These are phyloP conservation scores for Aphrophora alni DNA, from an alignment of 2,888 invertebrate species.

Conservation along the genomic window DNA sequence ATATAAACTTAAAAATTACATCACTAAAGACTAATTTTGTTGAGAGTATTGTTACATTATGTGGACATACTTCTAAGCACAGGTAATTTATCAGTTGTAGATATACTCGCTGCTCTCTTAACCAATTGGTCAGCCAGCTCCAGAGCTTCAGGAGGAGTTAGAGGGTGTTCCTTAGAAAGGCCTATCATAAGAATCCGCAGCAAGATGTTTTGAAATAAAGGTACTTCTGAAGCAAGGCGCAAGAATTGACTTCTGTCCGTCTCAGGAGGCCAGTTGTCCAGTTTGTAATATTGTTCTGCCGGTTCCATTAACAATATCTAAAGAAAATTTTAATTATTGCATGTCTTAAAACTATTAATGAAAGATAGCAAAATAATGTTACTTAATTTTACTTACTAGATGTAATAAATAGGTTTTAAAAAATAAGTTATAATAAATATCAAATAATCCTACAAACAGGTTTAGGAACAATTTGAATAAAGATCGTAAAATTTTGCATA, in stretches of 20 bases:
- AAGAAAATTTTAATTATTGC: conserved; percentile 9
- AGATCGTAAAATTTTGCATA: no score
- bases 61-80: conserved; percentile 67
- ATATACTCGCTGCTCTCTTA: conserved; percentile 80
- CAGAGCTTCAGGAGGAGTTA: conserved; percentile 81
- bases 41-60: no score
- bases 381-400: no score
- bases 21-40: no score
- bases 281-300: conserved; percentile 82
- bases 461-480: no score
- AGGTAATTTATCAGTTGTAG: conserved; percentile 69
- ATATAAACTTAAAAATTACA: no score
- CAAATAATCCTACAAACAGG: no score
- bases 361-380: no score
- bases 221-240: conserved; percentile 86
- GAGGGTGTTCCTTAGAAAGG: conserved; percentile 77
- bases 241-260: conserved; percentile 80
- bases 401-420: no score
- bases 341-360: no score
- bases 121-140: conserved; percentile 87
- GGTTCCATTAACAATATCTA: conserved; percentile 74
- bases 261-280: conserved; percentile 92
- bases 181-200: conserved; percentile 84
- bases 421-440: no score
- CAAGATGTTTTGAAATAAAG: conserved; percentile 84